Evolutionary conservation across 1,140 invertebrate genomes (phyloP), one percentile per base, ranked within the genome.

Genomic region (Drosophila suzukii): DNA sequence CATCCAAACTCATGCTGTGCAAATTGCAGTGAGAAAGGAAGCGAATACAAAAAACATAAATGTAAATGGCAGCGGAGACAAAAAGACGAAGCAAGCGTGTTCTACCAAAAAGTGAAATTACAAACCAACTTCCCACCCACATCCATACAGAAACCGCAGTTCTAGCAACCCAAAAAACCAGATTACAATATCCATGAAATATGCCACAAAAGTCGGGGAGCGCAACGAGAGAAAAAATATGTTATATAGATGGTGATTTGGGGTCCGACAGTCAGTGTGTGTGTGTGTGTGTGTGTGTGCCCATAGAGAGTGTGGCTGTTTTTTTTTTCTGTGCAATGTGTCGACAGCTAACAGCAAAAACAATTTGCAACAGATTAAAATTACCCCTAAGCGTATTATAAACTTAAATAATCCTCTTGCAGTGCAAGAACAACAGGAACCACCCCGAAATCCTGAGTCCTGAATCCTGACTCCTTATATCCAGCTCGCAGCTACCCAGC

Each of bases 331-430:
- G 39, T 41, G 39, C 6, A 13, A 7, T 59, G 66, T 61, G 43
- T 15, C 60, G 60, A 60, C 60, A 61, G 60, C 60, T 60, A 68
- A 73, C 66, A 71, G 81, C 80, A 85, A 91, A 91, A 91, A 91
- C 89, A 91, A 91, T 91, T 91, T 91, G 89, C 85, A 82, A 84
- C 84, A 91, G 89, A 85, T 91, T 91, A 91, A 91, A 91, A 91
- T 91, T 84, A 91, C 90, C 81, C 89, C 86, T 90, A 85, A 84
- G 89, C 89, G 88, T 84, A 91, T 91, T 91, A 82, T 90, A 89
- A 89, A 89, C 84, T 89, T 89, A 81, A 89, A 90, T 89, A 89
- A 89, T 90, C 84, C 86, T 66, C 85, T 70, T 65, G 66, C 85
- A 81, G 56, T 58, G 27, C 50, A 44, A 55, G 46, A 47, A 34